These are phyloP conservation scores for Parthenolecanium corni DNA, from an alignment of 2,888 invertebrate species.

Conservation along the genomic window DNA sequence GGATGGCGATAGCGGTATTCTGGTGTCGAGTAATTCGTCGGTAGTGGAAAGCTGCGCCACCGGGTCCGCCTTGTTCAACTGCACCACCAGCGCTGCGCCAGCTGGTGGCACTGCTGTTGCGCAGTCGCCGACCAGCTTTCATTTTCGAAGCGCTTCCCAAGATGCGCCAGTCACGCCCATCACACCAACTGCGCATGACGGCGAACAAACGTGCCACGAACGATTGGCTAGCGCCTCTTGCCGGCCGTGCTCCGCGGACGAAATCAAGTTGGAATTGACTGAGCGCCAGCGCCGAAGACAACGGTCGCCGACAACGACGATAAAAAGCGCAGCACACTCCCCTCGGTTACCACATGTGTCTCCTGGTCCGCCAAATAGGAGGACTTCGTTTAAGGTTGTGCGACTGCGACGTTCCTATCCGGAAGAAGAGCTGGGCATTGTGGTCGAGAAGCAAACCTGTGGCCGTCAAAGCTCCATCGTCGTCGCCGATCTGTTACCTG, in stretches of 20 bases:
- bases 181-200: background rate
- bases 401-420: slow-evolving; percentile 47
- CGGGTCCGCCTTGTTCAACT: background rate
- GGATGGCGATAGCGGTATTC: slow-evolving; percentile 63
- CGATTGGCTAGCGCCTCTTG: no score
- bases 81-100: background rate
- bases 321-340: slow-evolving; percentile 5
- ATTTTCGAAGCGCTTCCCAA: slow-evolving; percentile 35
- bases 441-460: slow-evolving; percentile 44
- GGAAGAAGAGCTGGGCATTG: slow-evolving; percentile 57
- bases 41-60: slow-evolving; percentile 39
- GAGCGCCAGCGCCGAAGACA: slow-evolving; percentile 13
- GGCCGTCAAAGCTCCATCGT: slow-evolving; percentile 55
- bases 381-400: slow-evolving; percentile 40
- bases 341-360: slow-evolving; percentile 1
- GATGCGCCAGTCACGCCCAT: slow-evolving; percentile 1
- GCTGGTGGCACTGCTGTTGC: background rate
- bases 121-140: slow-evolving; percentile 39
- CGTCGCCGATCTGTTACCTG: slow-evolving; percentile 58
- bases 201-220: background rate
- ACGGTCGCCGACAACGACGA: background rate
- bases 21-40: slow-evolving; percentile 45
- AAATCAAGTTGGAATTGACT: slow-evolving; percentile 35
- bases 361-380: background rate
- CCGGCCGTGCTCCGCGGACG: background rate